These are phyloP conservation scores for Nyctibius bracteatus DNA, from an alignment of 2,113 vertebrate genomes.

Conservation along the genomic window DNA sequence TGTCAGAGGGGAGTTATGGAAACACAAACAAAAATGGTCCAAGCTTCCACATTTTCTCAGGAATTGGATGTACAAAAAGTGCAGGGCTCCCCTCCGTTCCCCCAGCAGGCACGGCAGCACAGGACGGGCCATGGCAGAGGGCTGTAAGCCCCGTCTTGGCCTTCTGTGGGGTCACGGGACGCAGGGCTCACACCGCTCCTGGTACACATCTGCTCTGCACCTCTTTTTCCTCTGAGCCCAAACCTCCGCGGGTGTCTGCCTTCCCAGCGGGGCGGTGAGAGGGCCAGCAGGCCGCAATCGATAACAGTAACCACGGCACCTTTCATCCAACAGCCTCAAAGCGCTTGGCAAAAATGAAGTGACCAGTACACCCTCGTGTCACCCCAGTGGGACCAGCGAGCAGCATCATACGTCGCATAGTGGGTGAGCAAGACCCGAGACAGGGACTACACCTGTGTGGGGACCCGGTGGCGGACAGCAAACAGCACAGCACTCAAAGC, in stretches of 20 bases:
- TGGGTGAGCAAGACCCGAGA: neutral
- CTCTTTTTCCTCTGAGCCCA: neutral
- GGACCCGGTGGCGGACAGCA: rapidly evolving
- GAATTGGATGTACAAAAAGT: neutral
- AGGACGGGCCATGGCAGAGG: neutral
- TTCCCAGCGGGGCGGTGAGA: neutral
- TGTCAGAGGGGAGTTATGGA: neutral
- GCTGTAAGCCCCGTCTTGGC: neutral
- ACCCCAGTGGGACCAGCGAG: rapidly evolving
- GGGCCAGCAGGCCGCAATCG: rapidly evolving
- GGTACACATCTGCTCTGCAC: neutral
- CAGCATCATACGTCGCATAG: rapidly evolving
- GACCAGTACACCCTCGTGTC: neutral
- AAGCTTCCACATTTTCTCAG: conserved; percentile 12
- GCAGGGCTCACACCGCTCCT: rapidly evolving
- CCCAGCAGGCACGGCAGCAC: neutral
- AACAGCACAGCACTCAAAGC: neutral
- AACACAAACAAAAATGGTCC: conserved; percentile 10
- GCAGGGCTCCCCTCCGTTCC: neutral
- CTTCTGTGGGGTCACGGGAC: neutral
- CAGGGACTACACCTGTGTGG: rapidly evolving
- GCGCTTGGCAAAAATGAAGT: neutral
- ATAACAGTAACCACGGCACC: neutral
- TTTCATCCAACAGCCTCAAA: neutral
- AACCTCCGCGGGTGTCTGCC: neutral